Evolutionary conservation across 2,113 vertebrate species (phyloP).

Genomic region (Nothoprocta perdicaria): DNA sequence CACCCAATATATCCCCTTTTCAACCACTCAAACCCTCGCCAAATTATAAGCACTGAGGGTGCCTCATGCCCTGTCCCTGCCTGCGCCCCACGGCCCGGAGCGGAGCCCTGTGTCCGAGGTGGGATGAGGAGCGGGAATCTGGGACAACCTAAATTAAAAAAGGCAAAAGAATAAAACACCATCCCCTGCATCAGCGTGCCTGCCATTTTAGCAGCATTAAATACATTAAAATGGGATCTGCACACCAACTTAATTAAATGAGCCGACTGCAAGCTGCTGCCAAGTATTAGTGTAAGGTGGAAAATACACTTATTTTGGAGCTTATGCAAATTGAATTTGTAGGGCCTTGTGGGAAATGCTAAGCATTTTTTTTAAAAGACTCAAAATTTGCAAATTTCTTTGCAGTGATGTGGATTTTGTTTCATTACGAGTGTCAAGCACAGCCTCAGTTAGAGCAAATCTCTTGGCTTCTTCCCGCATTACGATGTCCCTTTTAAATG

Average conservation of each 20-base stretch:
- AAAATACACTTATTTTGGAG: constrained; percentile 64
- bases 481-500: not conserved
- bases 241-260: constrained; percentile 62
- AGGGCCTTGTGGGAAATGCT: constrained; percentile 59
- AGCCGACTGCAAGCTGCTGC: constrained; percentile 64
- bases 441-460: constrained; percentile 44
- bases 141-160: not conserved
- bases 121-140: not conserved
- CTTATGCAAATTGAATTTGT: constrained; percentile 68
- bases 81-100: not conserved
- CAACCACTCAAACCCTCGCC: not conserved
- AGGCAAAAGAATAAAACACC: constrained; percentile 22
- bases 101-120: fast-evolving
- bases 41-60: not conserved
- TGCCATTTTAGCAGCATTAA: constrained; percentile 23
- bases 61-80: not conserved
- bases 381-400: constrained; percentile 54
- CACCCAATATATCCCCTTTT: not conserved
- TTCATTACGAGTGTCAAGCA: constrained; percentile 56
- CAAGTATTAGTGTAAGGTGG: constrained; percentile 68
- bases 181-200: constrained; percentile 48
- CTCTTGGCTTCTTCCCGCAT: constrained; percentile 55
- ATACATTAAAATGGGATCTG: constrained; percentile 40
- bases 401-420: constrained; percentile 46
- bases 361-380: not conserved